Evolutionary conservation across 2,888 invertebrate species (phyloP).

Genomic region (Luffia ferchaultella): DNA sequence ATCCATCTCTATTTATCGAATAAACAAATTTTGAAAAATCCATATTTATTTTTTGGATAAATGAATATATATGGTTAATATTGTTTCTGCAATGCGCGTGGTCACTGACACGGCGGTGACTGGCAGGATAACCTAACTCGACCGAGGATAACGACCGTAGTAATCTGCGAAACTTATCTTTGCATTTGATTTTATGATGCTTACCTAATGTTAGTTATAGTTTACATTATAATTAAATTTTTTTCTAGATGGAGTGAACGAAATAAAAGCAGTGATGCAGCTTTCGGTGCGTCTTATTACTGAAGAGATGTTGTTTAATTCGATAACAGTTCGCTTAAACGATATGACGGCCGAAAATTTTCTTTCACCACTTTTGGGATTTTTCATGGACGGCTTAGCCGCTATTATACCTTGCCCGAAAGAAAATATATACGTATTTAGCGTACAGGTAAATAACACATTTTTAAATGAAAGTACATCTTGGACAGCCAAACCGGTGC

Average conservation of each 20-base stretch:
- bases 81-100: too few species aligned
- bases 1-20: too few species aligned
- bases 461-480: not conserved
- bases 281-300: conserved; percentile 90
- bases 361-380: conserved; percentile 85
- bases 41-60: too few species aligned
- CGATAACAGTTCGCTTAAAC: conserved; percentile 90
- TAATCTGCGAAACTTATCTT: too few species aligned
- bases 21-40: too few species aligned
- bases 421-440: conserved; percentile 92
- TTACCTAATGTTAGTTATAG: too few species aligned
- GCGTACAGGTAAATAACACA: conserved; percentile 74
- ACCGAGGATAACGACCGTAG: too few species aligned
- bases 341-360: conserved; percentile 95
- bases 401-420: conserved; percentile 92
- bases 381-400: conserved; percentile 90
- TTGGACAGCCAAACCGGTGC: not conserved
- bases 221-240: too few species aligned
- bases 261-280: conserved; percentile 92
- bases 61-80: too few species aligned
- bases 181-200: too few species aligned
- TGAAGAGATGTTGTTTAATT: conserved; percentile 93
- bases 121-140: too few species aligned
- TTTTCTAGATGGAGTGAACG: conserved; percentile 86
- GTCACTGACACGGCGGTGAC: too few species aligned